Percentiles rank a stretch among this genome's conserved stretches.
Conservation (phyloP, 2,888 invertebrate species). For the Euphydryas editha region DNA sequence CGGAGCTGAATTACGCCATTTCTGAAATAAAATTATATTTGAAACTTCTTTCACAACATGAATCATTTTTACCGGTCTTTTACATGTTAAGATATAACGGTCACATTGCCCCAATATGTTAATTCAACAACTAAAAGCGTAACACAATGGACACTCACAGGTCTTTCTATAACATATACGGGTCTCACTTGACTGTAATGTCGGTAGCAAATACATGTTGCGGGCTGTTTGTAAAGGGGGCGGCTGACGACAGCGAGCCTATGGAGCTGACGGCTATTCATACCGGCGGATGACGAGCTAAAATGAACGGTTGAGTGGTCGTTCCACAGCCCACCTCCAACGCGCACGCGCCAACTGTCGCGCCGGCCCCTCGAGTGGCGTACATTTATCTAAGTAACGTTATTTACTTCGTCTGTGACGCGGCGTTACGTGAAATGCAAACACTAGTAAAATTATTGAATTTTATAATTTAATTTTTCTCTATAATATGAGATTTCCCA, state of each 20-base stretch:
- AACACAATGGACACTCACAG: conserved; percentile 72
- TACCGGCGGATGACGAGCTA: conserved; percentile 50
- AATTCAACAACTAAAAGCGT: conserved; percentile 38
- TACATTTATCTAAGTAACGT: conserved; percentile 60
- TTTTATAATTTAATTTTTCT: conserved; percentile 7
- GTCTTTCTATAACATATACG: conserved; percentile 70
- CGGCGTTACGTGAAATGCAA: conserved; percentile 53
- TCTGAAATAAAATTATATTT: conserved; percentile 62
- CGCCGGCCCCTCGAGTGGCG: conserved; percentile 53
- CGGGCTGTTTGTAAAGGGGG: conserved; percentile 52
- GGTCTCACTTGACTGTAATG: conserved; percentile 78
- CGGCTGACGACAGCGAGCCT: conserved; percentile 57
- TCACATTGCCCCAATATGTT: conserved; percentile 7
- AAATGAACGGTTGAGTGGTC: conserved; percentile 52
- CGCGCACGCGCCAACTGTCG: conserved; percentile 76
- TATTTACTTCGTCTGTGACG: conserved; percentile 67
- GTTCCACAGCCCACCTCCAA: conserved; percentile 53
- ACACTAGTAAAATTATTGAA: conserved; percentile 39
- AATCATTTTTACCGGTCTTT: neutral
- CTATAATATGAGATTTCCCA: neutral
- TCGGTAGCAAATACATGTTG: conserved; percentile 60
- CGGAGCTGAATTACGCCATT: conserved; percentile 79
- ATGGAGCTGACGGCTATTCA: conserved; percentile 72
- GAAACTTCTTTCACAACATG: neutral
- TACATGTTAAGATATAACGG: conserved; percentile 14